These are phyloP conservation scores for Oegoconia quadripuncta DNA, from an alignment of 2,888 invertebrate genomes.

Conservation along the genomic window DNA sequence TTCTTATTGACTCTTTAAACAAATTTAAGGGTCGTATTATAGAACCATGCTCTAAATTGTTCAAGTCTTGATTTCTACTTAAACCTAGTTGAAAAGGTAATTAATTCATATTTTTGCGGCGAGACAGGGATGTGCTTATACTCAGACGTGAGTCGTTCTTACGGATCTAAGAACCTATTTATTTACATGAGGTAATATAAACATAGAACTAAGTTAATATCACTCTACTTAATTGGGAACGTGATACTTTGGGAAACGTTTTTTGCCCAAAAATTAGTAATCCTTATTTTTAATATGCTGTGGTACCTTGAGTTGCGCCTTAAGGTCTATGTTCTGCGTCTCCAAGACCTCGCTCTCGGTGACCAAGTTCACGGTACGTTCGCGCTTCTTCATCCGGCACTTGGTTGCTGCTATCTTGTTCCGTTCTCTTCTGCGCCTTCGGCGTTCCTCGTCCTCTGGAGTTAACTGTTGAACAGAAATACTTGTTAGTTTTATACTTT, in stretches of 20 bases:
- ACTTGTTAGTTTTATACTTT: neutral
- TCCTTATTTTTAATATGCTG: neutral
- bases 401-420: conserved; percentile 97
- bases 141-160: too few species aligned
- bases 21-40: neutral
- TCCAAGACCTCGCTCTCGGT: conserved; percentile 92
- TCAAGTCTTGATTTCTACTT: neutral
- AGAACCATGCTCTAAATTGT: neutral
- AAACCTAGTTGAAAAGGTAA: neutral
- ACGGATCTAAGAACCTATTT: neutral
- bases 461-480: conserved; percentile 81
- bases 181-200: too few species aligned
- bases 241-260: too few species aligned
- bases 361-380: conserved; percentile 90
- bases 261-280: too few species aligned
- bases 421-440: conserved; percentile 90
- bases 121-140: too few species aligned
- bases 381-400: conserved; percentile 95
- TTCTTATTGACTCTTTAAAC: too few species aligned
- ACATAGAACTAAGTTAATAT: too few species aligned
- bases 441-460: conserved; percentile 93
- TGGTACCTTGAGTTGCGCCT: conserved; percentile 84
- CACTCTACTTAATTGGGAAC: too few species aligned
- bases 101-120: neutral
- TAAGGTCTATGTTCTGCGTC: conserved; percentile 90